Conservation (phyloP, 1,140 invertebrate genomes). For the Sitodiplosis mosellana region DNA sequence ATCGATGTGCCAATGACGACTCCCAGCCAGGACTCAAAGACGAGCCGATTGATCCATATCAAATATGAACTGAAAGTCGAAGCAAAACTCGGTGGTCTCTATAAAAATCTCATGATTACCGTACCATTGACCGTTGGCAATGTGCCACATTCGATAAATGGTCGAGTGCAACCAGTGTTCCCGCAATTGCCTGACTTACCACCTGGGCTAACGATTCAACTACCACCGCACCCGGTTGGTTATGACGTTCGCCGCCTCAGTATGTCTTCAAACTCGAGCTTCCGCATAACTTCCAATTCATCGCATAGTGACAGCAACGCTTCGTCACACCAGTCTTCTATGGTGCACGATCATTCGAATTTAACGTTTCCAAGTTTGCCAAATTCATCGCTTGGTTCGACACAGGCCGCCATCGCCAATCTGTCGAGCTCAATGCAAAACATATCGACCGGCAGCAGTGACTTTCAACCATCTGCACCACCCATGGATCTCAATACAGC, state of each 20-base stretch:
- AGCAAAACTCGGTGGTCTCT: constrained; percentile 20
- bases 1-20: constrained; percentile 16
- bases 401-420: neutral
- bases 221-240: constrained; percentile 12
- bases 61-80: constrained; percentile 19
- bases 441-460: neutral
- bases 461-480: constrained; percentile 7
- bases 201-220: constrained; percentile 17
- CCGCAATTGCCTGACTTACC: constrained; percentile 21
- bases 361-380: constrained; percentile 4
- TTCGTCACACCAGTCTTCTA: constrained; percentile 15
- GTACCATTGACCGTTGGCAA: constrained; percentile 16
- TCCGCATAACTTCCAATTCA: constrained; percentile 1
- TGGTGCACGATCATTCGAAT: constrained; percentile 6
- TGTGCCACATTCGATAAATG: constrained; percentile 8
- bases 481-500: constrained; percentile 11
- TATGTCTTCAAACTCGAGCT: too few species aligned
- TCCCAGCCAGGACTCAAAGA: constrained; percentile 14
- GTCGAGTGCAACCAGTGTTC: constrained; percentile 7
- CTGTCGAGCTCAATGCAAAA: constrained; percentile 1
- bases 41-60: constrained; percentile 20
- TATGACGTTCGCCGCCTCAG: neutral
- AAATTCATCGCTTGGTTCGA: neutral
- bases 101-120: constrained; percentile 20
- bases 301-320: constrained; percentile 13